phyloP scores from a whole-genome alignment of 2,113 vertebrate genomes.

The Ancistrus triradiatus region DNA sequence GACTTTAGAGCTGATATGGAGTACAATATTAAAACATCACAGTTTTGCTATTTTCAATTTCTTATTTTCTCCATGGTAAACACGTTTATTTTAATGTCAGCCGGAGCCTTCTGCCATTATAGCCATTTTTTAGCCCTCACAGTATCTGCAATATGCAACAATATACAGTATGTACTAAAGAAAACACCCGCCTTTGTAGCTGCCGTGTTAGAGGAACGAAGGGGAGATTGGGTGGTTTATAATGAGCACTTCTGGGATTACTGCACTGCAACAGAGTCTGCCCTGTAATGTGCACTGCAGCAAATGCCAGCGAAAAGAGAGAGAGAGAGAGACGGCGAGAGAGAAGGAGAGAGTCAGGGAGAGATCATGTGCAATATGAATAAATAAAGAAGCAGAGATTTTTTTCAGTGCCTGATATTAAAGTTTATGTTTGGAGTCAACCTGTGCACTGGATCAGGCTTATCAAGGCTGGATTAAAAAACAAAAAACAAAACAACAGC shows the following conservation, averaged over 20 bases:
- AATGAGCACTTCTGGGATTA: slow-evolving; percentile 25
- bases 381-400: slow-evolving; percentile 37
- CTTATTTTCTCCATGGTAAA: too few species aligned
- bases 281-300: slow-evolving; percentile 31
- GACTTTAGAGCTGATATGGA: too few species aligned
- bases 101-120: too few species aligned
- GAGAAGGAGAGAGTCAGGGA: background rate
- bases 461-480: too few species aligned
- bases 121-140: too few species aligned
- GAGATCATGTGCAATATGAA: too few species aligned
- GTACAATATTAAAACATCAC: too few species aligned
- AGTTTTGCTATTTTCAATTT: too few species aligned
- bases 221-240: slow-evolving; percentile 5
- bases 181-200: background rate
- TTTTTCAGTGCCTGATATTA: too few species aligned
- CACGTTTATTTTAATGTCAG: too few species aligned
- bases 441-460: slow-evolving; percentile 22
- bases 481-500: too few species aligned
- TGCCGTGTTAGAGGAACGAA: slow-evolving; percentile 6
- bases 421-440: slow-evolving; percentile 40
- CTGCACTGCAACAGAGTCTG: slow-evolving; percentile 32
- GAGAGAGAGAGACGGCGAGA: background rate
- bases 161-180: too few species aligned
- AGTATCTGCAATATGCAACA: slow-evolving; percentile 8
- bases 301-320: slow-evolving; percentile 1